These are phyloP conservation scores for Zosterops pallidus DNA, from an alignment of 2,113 vertebrate genomes.

Conservation along the genomic window DNA sequence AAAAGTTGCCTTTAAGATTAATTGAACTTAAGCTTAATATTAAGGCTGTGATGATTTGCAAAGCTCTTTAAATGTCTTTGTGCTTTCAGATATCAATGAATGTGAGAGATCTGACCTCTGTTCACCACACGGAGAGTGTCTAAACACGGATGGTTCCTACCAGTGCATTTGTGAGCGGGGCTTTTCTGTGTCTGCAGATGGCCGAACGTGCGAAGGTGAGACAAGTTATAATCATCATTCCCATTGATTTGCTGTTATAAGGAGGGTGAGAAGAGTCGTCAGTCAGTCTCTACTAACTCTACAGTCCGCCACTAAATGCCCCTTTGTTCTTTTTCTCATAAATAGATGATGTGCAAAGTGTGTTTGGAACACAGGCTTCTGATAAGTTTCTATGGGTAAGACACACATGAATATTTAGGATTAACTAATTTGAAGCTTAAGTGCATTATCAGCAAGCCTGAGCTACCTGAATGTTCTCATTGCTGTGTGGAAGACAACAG, in stretches of 20 bases:
- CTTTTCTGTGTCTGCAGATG: conserved; percentile 78
- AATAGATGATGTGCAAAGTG: not conserved
- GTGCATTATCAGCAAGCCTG: not conserved
- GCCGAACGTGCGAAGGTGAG: conserved; percentile 86
- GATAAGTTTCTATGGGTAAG: not conserved
- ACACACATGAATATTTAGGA: not conserved
- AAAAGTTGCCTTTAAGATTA: not conserved
- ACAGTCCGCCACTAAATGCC: not conserved
- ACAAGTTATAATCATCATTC: not conserved
- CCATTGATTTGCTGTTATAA: not conserved
- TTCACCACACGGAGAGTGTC: conserved; percentile 83
- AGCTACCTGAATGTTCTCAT: not conserved
- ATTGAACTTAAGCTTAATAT: not conserved
- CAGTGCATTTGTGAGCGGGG: conserved; percentile 87
- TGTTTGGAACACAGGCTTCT: not conserved
- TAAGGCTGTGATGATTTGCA: not conserved
- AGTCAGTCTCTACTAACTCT: not conserved
- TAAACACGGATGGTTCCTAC: conserved; percentile 89
- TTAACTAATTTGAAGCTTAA: not conserved
- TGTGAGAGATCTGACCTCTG: conserved; percentile 86
- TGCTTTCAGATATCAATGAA: conserved; percentile 88
- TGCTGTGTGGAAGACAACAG: not conserved
- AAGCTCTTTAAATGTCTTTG: not conserved
- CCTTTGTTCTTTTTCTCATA: not conserved
- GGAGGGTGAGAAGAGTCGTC: not conserved